Percentiles rank a stretch among this genome's conserved stretches.
Evolutionary conservation across 2,113 vertebrate species (phyloP).

Genomic region (Apeltes quadracus): DNA sequence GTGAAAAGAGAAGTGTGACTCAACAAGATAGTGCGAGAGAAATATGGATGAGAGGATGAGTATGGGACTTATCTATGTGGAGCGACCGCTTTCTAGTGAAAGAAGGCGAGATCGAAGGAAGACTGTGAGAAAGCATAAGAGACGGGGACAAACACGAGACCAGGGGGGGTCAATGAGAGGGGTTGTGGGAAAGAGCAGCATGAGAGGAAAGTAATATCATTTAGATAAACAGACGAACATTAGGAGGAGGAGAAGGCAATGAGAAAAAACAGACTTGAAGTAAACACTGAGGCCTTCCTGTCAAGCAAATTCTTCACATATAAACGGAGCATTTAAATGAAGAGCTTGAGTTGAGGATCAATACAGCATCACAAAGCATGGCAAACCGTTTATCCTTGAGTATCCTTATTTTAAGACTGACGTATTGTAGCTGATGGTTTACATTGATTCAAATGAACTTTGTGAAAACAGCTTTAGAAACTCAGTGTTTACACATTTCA

Average conservation of each 20-base stretch:
- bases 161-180: slow-evolving; percentile 43
- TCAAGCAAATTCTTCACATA: slow-evolving; percentile 21
- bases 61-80: slow-evolving; percentile 8
- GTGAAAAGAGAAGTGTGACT: not conserved
- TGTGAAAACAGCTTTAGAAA: not conserved
- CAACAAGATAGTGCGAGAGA: not conserved
- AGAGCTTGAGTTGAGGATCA: not conserved
- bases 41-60: slow-evolving; percentile 15
- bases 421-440: not conserved
- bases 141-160: slow-evolving; percentile 32
- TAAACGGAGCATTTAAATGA: not conserved
- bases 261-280: slow-evolving; percentile 48
- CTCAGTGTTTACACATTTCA: not conserved
- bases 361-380: not conserved
- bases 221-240: slow-evolving; percentile 70
- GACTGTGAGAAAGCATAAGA: slow-evolving; percentile 19
- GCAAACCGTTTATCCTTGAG: not conserved
- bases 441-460: not conserved
- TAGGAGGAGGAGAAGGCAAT: slow-evolving; percentile 34
- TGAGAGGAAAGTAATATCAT: slow-evolving; percentile 55
- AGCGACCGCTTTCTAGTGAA: not conserved
- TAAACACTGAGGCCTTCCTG: slow-evolving; percentile 46
- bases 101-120: not conserved
- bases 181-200: slow-evolving; percentile 71
- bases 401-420: not conserved